phyloP scores from a whole-genome alignment of 2,113 vertebrate genomes.

The Platichthys flesus region DNA sequence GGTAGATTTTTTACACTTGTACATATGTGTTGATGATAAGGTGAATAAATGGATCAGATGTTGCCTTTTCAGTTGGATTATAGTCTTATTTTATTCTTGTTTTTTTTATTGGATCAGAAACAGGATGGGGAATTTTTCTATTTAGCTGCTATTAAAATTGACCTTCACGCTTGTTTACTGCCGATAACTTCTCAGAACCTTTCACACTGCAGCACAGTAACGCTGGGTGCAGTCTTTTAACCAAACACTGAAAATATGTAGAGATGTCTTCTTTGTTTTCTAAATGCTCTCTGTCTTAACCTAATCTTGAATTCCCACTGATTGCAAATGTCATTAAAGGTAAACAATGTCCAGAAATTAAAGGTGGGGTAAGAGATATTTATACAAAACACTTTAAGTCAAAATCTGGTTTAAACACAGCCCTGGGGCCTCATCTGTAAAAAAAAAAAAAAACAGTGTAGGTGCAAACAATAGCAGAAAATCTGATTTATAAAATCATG shows the following conservation, averaged over 20 bases:
- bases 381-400: no score
- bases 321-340: no score
- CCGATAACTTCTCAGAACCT: neutral
- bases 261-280: neutral
- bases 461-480: no score
- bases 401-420: no score
- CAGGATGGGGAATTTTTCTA: neutral
- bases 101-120: neutral
- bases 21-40: conserved; percentile 56
- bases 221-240: neutral
- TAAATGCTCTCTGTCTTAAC: no score
- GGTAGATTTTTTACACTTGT: conserved; percentile 61
- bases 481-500: no score
- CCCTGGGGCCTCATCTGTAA: no score
- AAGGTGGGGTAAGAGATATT: no score
- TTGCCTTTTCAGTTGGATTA: conserved; percentile 60
- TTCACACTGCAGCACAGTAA: neutral
- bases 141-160: neutral
- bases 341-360: no score
- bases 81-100: neutral
- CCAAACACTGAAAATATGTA: neutral
- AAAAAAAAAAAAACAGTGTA: no score
- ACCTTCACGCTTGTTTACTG: neutral
- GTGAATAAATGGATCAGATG: conserved; percentile 70
- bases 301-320: no score